These are phyloP conservation scores for Asarcornis scutulata DNA, from an alignment of 2,113 vertebrate species.

Conservation along the genomic window DNA sequence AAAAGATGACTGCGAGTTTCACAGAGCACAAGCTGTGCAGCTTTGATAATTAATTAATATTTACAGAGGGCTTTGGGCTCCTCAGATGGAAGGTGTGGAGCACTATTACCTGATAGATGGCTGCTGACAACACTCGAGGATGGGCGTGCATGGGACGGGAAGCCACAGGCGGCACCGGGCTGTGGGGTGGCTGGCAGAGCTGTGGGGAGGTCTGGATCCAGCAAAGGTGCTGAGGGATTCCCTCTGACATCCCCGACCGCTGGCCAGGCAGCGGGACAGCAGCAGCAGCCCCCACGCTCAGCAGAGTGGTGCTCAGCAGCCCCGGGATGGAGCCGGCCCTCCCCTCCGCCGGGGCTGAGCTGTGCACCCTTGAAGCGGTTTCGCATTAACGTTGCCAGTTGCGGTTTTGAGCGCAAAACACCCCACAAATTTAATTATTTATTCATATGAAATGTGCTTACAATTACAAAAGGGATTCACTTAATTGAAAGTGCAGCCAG, in stretches of 20 bases:
- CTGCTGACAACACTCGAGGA: fast-evolving
- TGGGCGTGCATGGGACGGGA: fast-evolving
- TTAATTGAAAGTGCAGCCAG: constrained; percentile 51
- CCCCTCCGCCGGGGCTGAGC: background rate
- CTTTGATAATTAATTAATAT: background rate
- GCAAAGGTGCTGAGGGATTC: background rate
- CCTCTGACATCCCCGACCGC: fast-evolving
- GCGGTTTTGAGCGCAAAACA: background rate
- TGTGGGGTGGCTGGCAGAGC: background rate
- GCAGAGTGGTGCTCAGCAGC: too few relatives aligned
- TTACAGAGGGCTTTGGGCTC: background rate
- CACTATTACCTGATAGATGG: fast-evolving
- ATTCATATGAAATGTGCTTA: constrained; percentile 22
- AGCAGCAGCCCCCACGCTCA: too few relatives aligned
- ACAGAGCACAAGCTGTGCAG: background rate
- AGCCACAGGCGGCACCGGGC: fast-evolving
- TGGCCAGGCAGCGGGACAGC: fast-evolving
- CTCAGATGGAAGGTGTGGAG: background rate
- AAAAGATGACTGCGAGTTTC: background rate
- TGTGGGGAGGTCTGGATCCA: fast-evolving
- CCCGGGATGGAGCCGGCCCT: background rate
- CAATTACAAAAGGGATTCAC: background rate
- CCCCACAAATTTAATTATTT: constrained; percentile 4
- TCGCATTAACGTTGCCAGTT: fast-evolving
- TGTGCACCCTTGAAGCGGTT: background rate